phyloP scores from a whole-genome alignment of 2,888 invertebrate species.

The Scaptomyza caliginosa region DNA sequence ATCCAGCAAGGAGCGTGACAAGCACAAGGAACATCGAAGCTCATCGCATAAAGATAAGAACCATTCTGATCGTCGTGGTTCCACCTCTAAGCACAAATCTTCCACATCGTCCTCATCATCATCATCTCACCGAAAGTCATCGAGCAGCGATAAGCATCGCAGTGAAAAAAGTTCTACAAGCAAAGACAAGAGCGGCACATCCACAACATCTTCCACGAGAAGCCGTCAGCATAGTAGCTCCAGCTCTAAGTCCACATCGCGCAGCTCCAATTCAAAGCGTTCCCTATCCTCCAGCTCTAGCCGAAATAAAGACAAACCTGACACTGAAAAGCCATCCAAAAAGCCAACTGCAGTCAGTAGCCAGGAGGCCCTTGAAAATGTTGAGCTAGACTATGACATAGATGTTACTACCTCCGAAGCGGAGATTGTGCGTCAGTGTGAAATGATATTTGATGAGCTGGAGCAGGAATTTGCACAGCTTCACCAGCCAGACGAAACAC shows the following conservation, averaged over 20 bases:
- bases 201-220: conserved; percentile 49
- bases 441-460: conserved; percentile 93
- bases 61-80: conserved; percentile 44
- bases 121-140: conserved; percentile 52
- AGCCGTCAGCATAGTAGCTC: conserved; percentile 44
- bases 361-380: conserved; percentile 63
- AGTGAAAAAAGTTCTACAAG: conserved; percentile 41
- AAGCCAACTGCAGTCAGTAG: not conserved
- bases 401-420: conserved; percentile 85
- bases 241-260: conserved; percentile 49
- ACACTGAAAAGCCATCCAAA: conserved; percentile 17
- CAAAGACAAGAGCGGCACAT: conserved; percentile 40
- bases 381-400: conserved; percentile 65
- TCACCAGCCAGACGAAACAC: conserved; percentile 70
- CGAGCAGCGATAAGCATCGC: conserved; percentile 56
- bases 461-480: conserved; percentile 82
- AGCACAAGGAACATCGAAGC: conserved; percentile 17
- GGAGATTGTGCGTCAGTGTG: conserved; percentile 92
- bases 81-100: conserved; percentile 60
- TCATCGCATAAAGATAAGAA: conserved; percentile 42
- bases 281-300: conserved; percentile 28
- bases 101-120: conserved; percentile 48
- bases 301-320: conserved; percentile 30
- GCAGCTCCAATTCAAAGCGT: conserved; percentile 44
- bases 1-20: conserved; percentile 39